phyloP scores from a whole-genome alignment of 2,797 vertebrate species.

The Danio aesculapii region DNA sequence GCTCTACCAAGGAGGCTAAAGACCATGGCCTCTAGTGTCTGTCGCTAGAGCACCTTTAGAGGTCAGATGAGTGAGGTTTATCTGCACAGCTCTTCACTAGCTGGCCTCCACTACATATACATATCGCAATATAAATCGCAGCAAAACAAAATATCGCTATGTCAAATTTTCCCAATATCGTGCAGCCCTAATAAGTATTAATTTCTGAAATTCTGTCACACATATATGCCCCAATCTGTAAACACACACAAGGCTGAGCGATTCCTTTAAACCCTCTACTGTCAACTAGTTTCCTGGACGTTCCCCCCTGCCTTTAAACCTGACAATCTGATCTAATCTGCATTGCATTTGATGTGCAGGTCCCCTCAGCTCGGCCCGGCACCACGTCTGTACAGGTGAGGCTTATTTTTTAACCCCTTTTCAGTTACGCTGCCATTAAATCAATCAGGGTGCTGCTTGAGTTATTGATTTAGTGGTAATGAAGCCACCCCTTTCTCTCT shows the following conservation, averaged over 20 bases:
- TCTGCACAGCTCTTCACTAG: no score
- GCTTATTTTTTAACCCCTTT: conserved; percentile 73
- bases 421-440: conserved; percentile 72
- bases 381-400: conserved; percentile 62
- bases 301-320: conserved; percentile 40
- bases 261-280: conserved; percentile 36
- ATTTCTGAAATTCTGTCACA: not conserved
- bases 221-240: not conserved
- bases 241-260: not conserved
- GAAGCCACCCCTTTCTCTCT: conserved; percentile 57
- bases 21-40: no score
- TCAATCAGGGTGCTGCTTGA: conserved; percentile 67
- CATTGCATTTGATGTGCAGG: conserved; percentile 59
- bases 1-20: no score
- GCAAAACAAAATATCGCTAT: no score
- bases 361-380: conserved; percentile 46
- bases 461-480: conserved; percentile 72
- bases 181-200: no score
- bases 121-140: no score
- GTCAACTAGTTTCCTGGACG: conserved; percentile 35
- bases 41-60: no score
- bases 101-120: no score
- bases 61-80: no score
- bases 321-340: conserved; percentile 60
- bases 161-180: no score